Conservation (phyloP, 35 echinoderm and acorn worm species). For the Strongylocentrotus purpuratus region DNA sequence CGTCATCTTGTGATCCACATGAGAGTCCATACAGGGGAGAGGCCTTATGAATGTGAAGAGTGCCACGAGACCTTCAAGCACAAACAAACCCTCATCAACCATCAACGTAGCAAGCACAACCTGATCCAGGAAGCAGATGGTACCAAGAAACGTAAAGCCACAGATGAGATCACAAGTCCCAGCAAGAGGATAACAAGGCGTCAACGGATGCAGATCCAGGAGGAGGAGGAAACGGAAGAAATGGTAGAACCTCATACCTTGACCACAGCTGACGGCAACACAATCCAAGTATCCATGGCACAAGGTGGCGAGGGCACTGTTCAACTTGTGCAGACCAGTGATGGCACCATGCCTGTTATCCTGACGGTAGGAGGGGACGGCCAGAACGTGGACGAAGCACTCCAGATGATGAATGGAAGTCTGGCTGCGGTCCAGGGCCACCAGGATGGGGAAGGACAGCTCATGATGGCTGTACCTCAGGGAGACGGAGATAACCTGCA, state of each 20-base stretch:
- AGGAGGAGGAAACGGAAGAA: conserved; percentile 31
- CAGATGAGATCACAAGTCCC: conserved; percentile 58
- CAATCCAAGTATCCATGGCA: conserved; percentile 74
- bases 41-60: conserved; percentile 81
- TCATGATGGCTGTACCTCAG: conserved; percentile 59
- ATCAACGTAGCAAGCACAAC: conserved; percentile 78
- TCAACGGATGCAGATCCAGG: conserved; percentile 78
- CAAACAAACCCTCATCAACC: conserved; percentile 80
- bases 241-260: conserved; percentile 56
- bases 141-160: conserved; percentile 64
- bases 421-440: conserved; percentile 67
- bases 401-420: conserved; percentile 90
- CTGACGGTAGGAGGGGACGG: conserved; percentile 81
- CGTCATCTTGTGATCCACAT: conserved; percentile 79
- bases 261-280: conserved; percentile 65
- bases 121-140: conserved; percentile 58
- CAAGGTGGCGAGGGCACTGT: conserved; percentile 83
- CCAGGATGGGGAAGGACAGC: conserved; percentile 56
- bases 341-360: conserved; percentile 84
- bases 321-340: conserved; percentile 77
- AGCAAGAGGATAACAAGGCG: conserved; percentile 70
- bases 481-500: conserved; percentile 17
- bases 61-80: conserved; percentile 94
- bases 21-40: conserved; percentile 81
- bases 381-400: conserved; percentile 69